Evolutionary conservation across 2,888 invertebrate genomes (phyloP), one percentile per base, ranked within the genome.

Genomic region (Drosophila neoperkinsi): DNA sequence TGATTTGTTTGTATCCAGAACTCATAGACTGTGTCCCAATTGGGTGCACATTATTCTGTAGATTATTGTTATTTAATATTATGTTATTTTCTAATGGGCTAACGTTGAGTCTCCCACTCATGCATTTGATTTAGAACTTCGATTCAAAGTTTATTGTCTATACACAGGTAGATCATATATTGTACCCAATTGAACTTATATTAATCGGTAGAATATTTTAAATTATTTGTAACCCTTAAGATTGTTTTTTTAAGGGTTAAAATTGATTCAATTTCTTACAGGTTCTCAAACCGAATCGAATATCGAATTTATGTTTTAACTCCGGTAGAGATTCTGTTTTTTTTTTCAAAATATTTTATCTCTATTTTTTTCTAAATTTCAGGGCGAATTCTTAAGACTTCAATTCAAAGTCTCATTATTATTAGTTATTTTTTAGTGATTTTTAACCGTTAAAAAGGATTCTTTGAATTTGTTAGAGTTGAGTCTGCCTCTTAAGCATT

Each of bases 41-140:
- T 46, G 21, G 7, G 13, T 46, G 46, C 4, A 7, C 46, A 16
- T 21, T 46, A 16, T 46, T 7, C 46, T 21, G 13, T 21, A 21
- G 21, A 16, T 16, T 21, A 21, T 21, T 46, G 64, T 79, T 74
- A 68, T 79, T 84, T 74, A 43, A 21, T 21, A 46, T 13, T 21
- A 13, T 46, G 2, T 7, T 46, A 13, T 18, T 25, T 28, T 33
- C 1, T 6, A 21, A 34, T 11, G 25, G 31, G 30, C 25, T 41
- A 4, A 30, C 30, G 13, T 30, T 38, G n/a, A 38, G 56, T 30
- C n/a, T 46, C n/a, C 11, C n/a, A 10, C 53, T 25, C 21, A 16
- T 33, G 18, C 18, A 18, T 2, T 52, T 31, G 4, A 5, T n/a
- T 31, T 4, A 13, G 31, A 31, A n/a, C 51, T 36, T 55, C 1